Base-by-base conservation (phyloP, 2,113 vertebrate species). In the Pimephales promelas region DNA sequence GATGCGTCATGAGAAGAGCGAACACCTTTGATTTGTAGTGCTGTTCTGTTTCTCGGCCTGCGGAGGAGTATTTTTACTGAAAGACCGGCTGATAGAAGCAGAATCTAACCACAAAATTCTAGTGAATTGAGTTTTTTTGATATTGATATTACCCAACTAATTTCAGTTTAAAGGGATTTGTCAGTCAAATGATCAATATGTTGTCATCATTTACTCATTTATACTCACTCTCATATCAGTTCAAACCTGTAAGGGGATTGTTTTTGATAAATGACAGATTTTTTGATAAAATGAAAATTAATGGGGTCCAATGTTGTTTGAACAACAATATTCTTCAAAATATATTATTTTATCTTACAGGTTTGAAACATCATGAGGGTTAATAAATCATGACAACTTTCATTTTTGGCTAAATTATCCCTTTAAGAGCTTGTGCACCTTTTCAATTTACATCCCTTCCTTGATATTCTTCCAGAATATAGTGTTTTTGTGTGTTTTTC, bases 1-100 rank as follows among this genome's bases (percentile, higher is more conserved):
- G 76, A 81, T 54, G 18, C 74, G 40, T 82, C 20, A 78, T 78
- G 45, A 45, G 61, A n/a, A 61, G 47, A 76, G 11, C 57, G 56
- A 68, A 78, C 77, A 68, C 43, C 20, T 24, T 59, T 54, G 62
- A 36, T 73, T 75, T 52, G 57, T 61, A 61, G 71, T 34, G 24
- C 56, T 74, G 26, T 79, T 61, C 57, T 64, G 57, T 31, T 66
- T 56, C 72, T 52, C 31, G n/a, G 26, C 52, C 71, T 66, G 20
- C 18, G n/a, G 31, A 66, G 57, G 57, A 54, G 43, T 47, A 7
- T 16, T 36, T 34, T 64, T 40, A 61, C 43, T 59, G 57, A 83
- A 70, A n/a, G 75, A 71, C 36, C 34, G 14, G 14, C 71, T 84
- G 61, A 10, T 47, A 49, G 71, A 45, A 26, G 49, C 62, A 59